Conservation (phyloP, 2,113 vertebrate species). For the Tragelaphus strepsiceros region DNA sequence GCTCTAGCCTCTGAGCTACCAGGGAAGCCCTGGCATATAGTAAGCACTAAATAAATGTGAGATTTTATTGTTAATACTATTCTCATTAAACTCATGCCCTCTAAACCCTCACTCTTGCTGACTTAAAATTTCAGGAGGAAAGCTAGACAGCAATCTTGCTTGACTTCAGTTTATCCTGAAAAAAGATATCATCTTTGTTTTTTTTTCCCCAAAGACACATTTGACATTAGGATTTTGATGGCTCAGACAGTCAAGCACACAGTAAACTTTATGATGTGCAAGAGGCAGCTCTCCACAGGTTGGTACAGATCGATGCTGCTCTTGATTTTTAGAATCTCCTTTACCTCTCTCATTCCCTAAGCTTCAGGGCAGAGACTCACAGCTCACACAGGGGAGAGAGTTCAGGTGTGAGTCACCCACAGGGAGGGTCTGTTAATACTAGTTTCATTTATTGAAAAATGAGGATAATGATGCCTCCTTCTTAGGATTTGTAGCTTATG, state of each 20-base stretch:
- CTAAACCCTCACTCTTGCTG: background rate
- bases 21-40: background rate
- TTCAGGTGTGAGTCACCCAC: background rate
- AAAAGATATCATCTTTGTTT: background rate
- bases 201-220: conserved; percentile 78
- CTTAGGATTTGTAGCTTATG: background rate
- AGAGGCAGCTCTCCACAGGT: conserved; percentile 84
- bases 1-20: too few relatives aligned
- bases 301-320: background rate
- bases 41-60: background rate
- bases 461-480: background rate
- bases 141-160: background rate
- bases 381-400: background rate
- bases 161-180: background rate
- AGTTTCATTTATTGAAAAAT: background rate
- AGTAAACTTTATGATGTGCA: conserved; percentile 82
- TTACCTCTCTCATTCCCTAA: background rate
- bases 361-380: background rate
- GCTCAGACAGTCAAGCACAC: conserved; percentile 83
- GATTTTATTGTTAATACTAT: background rate
- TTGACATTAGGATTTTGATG: conserved; percentile 86
- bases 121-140: background rate
- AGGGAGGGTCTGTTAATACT: background rate
- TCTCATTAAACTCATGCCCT: background rate
- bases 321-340: background rate